Evolutionary conservation across 2,888 invertebrate species (phyloP).

Genomic region (Parochlus steinenii): DNA sequence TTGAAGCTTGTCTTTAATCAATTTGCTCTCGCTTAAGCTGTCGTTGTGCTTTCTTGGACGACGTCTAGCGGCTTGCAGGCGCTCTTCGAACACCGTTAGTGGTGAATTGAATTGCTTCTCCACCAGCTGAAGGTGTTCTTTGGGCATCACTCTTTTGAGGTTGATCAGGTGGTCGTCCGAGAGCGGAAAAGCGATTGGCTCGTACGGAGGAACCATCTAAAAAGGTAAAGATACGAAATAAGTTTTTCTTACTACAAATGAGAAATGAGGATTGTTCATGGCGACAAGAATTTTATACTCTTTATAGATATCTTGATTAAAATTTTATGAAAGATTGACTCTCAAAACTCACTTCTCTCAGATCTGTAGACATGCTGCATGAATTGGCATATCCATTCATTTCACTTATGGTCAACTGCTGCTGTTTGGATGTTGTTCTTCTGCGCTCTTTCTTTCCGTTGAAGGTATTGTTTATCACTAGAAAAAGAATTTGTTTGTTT

Average conservation of each 20-base stretch:
- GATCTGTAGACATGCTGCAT: slow-evolving; percentile 35
- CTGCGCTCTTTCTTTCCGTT: slow-evolving; percentile 10
- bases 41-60: slow-evolving; percentile 13
- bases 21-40: slow-evolving; percentile 12
- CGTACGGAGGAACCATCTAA: slow-evolving; percentile 53
- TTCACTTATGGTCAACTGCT: slow-evolving; percentile 2
- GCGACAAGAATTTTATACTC: neutral
- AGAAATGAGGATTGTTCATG: neutral
- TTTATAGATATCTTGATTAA: neutral
- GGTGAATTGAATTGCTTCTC: slow-evolving; percentile 15
- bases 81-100: slow-evolving; percentile 13
- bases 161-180: slow-evolving; percentile 47
- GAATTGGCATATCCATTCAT: slow-evolving; percentile 3
- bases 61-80: slow-evolving; percentile 11
- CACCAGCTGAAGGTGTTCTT: slow-evolving; percentile 32
- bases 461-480: slow-evolving; percentile 6
- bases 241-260: too few relatives aligned
- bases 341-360: slow-evolving; percentile 26
- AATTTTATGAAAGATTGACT: neutral
- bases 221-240: slow-evolving; percentile 18
- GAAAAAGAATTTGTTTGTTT: neutral
- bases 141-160: slow-evolving; percentile 54
- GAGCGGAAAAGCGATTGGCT: slow-evolving; percentile 58
- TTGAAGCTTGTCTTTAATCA: slow-evolving; percentile 23
- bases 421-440: slow-evolving; percentile 5